Evolutionary conservation across 2,113 vertebrate genomes (phyloP).

Genomic region (Caretta caretta): DNA sequence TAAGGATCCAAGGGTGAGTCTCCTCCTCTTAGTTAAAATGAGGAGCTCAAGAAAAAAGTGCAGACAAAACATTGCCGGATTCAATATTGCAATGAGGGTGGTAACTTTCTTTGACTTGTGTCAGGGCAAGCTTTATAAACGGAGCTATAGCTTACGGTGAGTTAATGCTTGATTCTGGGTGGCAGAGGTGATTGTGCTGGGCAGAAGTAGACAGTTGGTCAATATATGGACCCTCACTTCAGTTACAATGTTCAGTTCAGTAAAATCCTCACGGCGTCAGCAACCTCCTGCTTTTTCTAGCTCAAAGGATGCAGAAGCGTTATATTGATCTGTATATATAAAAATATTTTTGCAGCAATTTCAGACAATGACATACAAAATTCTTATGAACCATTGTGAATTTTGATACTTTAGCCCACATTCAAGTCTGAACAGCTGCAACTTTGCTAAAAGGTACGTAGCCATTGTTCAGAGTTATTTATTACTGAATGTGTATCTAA

Average conservation of each 20-base stretch:
- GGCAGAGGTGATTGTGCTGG: neutral
- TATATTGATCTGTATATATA: neutral
- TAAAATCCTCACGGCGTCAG: neutral
- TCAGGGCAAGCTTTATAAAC: neutral
- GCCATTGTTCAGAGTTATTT: accelerated
- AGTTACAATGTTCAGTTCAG: neutral
- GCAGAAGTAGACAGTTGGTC: accelerated
- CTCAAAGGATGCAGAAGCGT: neutral
- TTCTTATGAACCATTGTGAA: neutral
- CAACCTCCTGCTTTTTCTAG: neutral
- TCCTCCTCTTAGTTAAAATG: neutral
- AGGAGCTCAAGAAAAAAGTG: neutral
- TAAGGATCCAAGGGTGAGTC: neutral
- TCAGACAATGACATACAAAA: neutral
- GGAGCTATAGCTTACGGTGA: neutral
- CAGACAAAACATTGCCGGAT: neutral
- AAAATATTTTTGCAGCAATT: neutral
- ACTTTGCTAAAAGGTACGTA: neutral
- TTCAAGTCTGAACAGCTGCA: neutral
- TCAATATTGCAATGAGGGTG: neutral
- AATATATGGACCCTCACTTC: neutral
- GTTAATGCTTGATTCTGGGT: neutral
- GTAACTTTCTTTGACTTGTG: neutral
- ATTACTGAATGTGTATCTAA: neutral
- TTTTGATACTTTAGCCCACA: accelerated